phyloP scores from a whole-genome alignment of 2,113 vertebrate genomes.

The Paralichthys olivaceus region DNA sequence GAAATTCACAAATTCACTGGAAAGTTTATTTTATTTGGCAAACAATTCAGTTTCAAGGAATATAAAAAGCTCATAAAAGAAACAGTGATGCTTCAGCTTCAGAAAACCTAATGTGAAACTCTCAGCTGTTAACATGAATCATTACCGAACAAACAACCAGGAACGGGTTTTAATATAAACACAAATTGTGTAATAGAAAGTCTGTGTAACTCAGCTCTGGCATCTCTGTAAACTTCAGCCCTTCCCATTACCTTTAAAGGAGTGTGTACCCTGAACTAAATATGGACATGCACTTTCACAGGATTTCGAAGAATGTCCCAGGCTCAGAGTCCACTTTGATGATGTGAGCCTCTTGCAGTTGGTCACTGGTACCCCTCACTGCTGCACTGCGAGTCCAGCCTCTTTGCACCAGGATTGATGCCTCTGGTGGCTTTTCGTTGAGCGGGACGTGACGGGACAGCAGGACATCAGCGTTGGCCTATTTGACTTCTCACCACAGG shows the following conservation, averaged over 20 bases:
- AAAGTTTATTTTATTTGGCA: no score
- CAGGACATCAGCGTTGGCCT: conserved; percentile 39
- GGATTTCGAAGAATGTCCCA: conserved; percentile 97
- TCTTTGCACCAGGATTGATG: conserved; percentile 66
- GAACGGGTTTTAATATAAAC: conserved; percentile 40
- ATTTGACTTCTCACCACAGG: background rate
- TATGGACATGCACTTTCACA: conserved; percentile 95
- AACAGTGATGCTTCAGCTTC: no score
- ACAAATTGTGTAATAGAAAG: conserved; percentile 69
- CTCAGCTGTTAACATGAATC: background rate
- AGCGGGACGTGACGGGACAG: conserved; percentile 50
- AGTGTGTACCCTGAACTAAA: conserved; percentile 93
- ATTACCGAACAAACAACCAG: conserved; percentile 20
- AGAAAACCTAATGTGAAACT: background rate
- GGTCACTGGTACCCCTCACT: conserved; percentile 66
- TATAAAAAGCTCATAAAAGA: no score
- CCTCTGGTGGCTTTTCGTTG: conserved; percentile 55
- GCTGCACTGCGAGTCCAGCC: conserved; percentile 50
- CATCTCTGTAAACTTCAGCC: conserved; percentile 82
- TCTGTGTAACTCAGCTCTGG: conserved; percentile 80
- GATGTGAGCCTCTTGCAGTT: conserved; percentile 75
- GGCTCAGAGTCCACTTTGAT: conserved; percentile 87
- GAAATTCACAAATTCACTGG: no score
- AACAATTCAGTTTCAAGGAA: no score
- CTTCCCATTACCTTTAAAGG: conserved; percentile 96